Evolutionary conservation across 2,113 vertebrate species (phyloP), one percentile per base, ranked within the genome.

Genomic region (Nibea albiflora): DNA sequence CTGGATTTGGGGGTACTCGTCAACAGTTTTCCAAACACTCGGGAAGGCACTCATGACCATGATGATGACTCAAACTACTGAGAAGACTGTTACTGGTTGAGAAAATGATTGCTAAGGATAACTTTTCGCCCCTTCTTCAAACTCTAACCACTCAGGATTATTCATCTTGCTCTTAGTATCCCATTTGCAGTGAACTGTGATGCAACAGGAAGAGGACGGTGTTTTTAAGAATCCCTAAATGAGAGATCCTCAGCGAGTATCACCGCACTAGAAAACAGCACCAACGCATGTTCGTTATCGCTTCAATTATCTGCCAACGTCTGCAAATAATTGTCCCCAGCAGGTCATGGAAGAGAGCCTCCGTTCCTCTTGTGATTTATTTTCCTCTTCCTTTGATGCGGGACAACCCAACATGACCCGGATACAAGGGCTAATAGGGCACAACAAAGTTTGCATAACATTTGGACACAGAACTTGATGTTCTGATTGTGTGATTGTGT

Each of bases 361-460:
- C 56, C 11, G 19, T 70, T 77, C 63, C 62, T 61, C 67, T 78
- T 76, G 79, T 64, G 76, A 88, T 84, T 88, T 83, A 75, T 90
- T 89, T 90, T 81, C 65, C 83, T 76, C 64, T 64, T 72, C 62
- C 75, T 90, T 81, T 88, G 76, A 92, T 91, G 85, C 60, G 46
- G 88, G 85, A 91, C 78, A 87, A 76, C 72, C 75, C 75, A 68
- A 81, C 80, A 76, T 78, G 81, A 90, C 89, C 86, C 73, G 63
- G 86, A 85, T 88, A 84, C 69, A 68, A 63, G 79, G 72, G 67
- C 85, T 88, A 86, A 92, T 78, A 84, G 65, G 81, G 76, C 84
- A 91, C 79, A 90, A 89, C 84, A 90, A 85, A 80, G 89, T 90
- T 89, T 88, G 85, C 73, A 80, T 89, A 85, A 87, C 80, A 88